phyloP scores from a whole-genome alignment of 2,888 invertebrate species.

The Lingula anatina region DNA sequence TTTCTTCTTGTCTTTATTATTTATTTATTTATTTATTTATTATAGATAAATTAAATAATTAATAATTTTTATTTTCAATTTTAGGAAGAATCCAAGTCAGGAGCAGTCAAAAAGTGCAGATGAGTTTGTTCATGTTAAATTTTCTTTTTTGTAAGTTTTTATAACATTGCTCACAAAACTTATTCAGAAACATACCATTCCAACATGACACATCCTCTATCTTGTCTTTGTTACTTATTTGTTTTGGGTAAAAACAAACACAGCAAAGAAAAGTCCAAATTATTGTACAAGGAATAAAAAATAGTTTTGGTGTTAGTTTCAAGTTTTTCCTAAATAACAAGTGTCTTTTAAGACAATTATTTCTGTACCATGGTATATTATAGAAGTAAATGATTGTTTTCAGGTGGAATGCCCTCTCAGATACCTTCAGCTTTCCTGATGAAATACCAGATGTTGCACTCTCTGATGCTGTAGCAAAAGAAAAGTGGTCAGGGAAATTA shows the following conservation, averaged over 20 bases:
- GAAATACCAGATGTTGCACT: constrained; percentile 26
- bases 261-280: too few species aligned
- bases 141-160: constrained; percentile 38
- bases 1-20: neutral
- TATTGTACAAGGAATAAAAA: too few species aligned
- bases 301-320: too few species aligned
- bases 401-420: constrained; percentile 39
- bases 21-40: neutral
- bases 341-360: too few species aligned
- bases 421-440: constrained; percentile 39
- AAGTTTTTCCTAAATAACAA: too few species aligned
- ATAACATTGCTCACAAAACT: too few species aligned
- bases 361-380: neutral
- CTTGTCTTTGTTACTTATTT: too few species aligned
- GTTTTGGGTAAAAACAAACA: too few species aligned
- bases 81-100: constrained; percentile 30
- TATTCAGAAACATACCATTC: too few species aligned
- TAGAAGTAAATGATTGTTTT: constrained; percentile 3
- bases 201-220: too few species aligned
- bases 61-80: too few species aligned
- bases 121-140: constrained; percentile 24
- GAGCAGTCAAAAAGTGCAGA: constrained; percentile 16
- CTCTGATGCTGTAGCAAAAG: constrained; percentile 40
- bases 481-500: constrained; percentile 36
- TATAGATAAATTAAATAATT: neutral